Evolutionary conservation across 2,797 vertebrate species (phyloP), one percentile per base, ranked within the genome.

Genomic region (Hylomyscus alleni): DNA sequence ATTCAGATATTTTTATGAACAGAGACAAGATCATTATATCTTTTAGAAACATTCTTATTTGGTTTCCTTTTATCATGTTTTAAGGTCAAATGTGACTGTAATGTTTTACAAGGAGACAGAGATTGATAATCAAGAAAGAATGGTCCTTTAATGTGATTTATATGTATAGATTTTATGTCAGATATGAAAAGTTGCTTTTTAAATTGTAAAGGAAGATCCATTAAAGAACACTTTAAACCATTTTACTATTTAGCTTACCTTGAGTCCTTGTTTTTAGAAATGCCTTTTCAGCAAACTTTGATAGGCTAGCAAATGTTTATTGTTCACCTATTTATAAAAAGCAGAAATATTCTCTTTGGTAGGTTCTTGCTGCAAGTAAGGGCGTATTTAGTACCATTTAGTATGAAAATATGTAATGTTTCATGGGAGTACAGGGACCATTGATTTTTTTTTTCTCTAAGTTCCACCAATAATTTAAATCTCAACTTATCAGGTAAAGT

Each of bases 151-250:
- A 99, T 99, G 99, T 99, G 99, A 99, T 99, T 99, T 99, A 99
- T 99, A 99, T 99, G 98, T 99, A 99, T 99, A 98, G 99, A 99
- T 99, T 99, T 99, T 99, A 99, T 99, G 99, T 99, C 99, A 99
- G 98, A 99, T 99, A 99, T 99, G 99, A 99, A 99, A 99, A 99
- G 99, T 99, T 99, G 98, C 98, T 97, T 98, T 98, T 99, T 98
- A 99, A 99, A 99, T 99, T 99, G 99, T 99, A 99, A 99, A 99
- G 99, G 99, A 99, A 98, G 99, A 98, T 98, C 99, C 99, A 99
- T 99, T 99, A 99, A 99, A 98, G 99, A 99, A 98, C 98, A 98
- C 98, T 99, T 99, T 98, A 97, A 98, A 98, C 98, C 98, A 98
- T 99, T 98, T 99, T 99, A 98, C 98, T 98, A 97, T 98, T 98